Conservation (phyloP, 2,888 invertebrate genomes). For the Lepidonotus clava region DNA sequence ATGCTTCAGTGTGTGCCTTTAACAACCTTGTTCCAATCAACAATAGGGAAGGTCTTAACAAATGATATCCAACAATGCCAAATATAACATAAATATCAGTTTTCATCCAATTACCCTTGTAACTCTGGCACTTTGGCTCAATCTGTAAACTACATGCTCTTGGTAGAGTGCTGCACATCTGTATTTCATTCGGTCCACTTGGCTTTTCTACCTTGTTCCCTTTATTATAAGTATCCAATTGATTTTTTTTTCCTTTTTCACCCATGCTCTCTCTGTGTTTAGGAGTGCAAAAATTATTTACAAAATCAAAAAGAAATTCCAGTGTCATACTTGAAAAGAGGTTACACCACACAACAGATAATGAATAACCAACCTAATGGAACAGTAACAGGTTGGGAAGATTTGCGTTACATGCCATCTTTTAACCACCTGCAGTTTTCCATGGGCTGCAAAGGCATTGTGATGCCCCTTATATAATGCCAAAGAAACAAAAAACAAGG, state of each 20-base stretch:
- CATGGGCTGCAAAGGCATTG: too few species aligned
- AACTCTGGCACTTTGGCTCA: neutral
- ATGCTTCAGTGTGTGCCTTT: too few species aligned
- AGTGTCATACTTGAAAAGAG: conserved; percentile 3
- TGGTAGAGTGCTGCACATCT: neutral
- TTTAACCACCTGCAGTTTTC: too few species aligned
- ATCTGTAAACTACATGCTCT: neutral
- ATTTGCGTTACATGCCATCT: too few species aligned
- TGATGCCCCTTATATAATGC: too few species aligned
- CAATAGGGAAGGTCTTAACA: too few species aligned
- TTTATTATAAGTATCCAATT: neutral
- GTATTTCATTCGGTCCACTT: neutral
- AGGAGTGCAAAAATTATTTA: neutral
- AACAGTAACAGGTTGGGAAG: too few species aligned
- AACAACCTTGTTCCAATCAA: too few species aligned
- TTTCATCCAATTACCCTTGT: neutral
- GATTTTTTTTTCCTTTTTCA: neutral
- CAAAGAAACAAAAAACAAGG: too few species aligned
- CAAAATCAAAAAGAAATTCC: neutral
- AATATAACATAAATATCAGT: neutral
- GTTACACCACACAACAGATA: neutral
- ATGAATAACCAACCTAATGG: too few species aligned
- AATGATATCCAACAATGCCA: too few species aligned
- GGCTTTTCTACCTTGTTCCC: conserved; percentile 23
- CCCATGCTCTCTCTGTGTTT: neutral